Conservation (phyloP, 1,140 invertebrate species). For the Popillia japonica region DNA sequence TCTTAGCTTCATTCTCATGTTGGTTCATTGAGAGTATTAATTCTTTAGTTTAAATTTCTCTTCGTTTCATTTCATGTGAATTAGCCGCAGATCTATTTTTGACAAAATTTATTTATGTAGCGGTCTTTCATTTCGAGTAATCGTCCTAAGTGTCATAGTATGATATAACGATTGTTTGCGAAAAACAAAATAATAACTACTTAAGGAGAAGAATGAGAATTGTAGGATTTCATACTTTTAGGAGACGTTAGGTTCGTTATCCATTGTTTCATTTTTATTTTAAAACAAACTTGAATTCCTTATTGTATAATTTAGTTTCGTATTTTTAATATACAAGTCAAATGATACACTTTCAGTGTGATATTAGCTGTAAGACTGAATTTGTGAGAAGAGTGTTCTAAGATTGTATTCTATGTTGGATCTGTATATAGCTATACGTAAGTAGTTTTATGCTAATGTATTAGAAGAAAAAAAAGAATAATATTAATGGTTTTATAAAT, state of each 20-base stretch:
- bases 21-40: conserved; percentile 26
- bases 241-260: neutral
- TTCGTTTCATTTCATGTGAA: conserved; percentile 10
- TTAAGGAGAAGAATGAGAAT: neutral
- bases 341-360: conserved; percentile 49
- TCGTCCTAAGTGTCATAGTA: neutral
- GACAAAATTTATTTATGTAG: conserved; percentile 1
- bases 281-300: neutral
- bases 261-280: neutral
- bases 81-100: conserved; percentile 7
- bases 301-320: neutral
- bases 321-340: conserved; percentile 6
- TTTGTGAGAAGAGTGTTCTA: conserved; percentile 52
- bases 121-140: neutral
- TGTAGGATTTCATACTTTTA: neutral
- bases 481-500: conserved; percentile 47
- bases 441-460: conserved; percentile 44
- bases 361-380: conserved; percentile 54
- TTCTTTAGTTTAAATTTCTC: conserved; percentile 3
- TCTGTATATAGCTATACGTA: conserved; percentile 47
- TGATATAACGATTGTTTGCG: neutral
- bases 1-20: conserved; percentile 2
- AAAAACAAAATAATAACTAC: neutral
- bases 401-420: conserved; percentile 40
- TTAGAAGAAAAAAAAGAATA: conserved; percentile 35